Conservation (phyloP, 2,888 invertebrate species). For the Drosophila mayaguana region DNA sequence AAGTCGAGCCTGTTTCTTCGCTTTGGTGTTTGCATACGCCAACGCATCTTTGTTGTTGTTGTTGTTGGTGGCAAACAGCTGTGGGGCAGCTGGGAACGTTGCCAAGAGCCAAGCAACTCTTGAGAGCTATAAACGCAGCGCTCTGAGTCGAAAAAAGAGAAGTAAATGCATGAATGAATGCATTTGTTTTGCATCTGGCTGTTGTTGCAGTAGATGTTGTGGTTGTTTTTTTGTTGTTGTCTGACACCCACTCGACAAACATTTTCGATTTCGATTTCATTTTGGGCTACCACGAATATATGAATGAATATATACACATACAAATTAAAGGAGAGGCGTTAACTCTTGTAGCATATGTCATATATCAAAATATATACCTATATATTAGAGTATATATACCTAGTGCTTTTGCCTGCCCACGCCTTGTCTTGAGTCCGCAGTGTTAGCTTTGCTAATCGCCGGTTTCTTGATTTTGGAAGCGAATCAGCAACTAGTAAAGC, state of each 20-base stretch:
- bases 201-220: not conserved
- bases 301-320: conserved; percentile 50
- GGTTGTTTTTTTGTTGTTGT: conserved; percentile 27
- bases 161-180: conserved; percentile 61
- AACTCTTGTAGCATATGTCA: conserved; percentile 16
- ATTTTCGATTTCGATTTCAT: conserved; percentile 62
- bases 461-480: not conserved
- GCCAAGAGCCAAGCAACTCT: conserved; percentile 41
- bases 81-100: conserved; percentile 42
- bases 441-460: conserved; percentile 8
- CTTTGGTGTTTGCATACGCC: conserved; percentile 56
- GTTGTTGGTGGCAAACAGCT: conserved; percentile 37
- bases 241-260: conserved; percentile 64
- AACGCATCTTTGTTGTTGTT: conserved; percentile 39
- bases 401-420: conserved; percentile 36
- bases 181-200: conserved; percentile 59
- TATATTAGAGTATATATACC: not conserved
- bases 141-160: conserved; percentile 35
- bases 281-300: conserved; percentile 50
- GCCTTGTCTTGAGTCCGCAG: not conserved
- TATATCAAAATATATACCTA: conserved; percentile 12
- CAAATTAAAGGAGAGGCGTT: conserved; percentile 58
- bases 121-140: conserved; percentile 60
- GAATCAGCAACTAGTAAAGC: conserved; percentile 20
- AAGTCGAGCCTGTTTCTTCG: conserved; percentile 51